A percentile compares a stretch with the other conserved stretches of the same genome.
These are phyloP conservation scores for Tanypteryx hageni DNA, from an alignment of 2,888 invertebrate species.

Conservation along the genomic window DNA sequence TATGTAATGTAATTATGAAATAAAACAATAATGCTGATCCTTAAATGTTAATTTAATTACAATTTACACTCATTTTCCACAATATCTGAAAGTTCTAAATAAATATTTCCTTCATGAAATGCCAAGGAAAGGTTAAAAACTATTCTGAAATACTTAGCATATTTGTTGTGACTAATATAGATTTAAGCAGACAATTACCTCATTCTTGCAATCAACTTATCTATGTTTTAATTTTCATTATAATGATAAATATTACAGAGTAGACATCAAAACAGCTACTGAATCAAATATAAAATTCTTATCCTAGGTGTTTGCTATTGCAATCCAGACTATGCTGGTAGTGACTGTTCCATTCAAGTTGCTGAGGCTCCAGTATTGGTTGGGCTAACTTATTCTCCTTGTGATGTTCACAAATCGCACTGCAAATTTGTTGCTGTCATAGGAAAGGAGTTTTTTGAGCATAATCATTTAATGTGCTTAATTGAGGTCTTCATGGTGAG, in stretches of 20 bases:
- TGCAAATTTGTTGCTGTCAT: conserved; percentile 70
- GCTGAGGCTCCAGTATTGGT: conserved; percentile 51
- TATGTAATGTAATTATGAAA: too few relatives aligned
- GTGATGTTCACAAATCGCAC: conserved; percentile 70
- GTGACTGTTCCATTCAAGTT: conserved; percentile 66
- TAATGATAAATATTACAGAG: too few relatives aligned
- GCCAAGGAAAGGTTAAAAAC: too few relatives aligned
- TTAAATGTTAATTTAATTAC: too few relatives aligned
- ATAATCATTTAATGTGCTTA: conserved; percentile 69
- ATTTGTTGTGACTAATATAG: not conserved
- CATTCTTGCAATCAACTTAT: not conserved
- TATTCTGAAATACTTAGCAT: too few relatives aligned
- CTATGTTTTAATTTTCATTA: too few relatives aligned
- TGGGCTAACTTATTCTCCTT: conserved; percentile 66
- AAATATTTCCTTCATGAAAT: too few relatives aligned
- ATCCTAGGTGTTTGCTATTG: conserved; percentile 66
- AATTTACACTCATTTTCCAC: too few relatives aligned
- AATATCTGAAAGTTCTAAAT: too few relatives aligned
- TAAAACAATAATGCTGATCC: too few relatives aligned
- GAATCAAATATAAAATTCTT: not conserved
- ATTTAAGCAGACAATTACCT: not conserved
- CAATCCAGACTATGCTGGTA: conserved; percentile 65
- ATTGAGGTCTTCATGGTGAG: conserved; percentile 70
- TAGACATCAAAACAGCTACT: too few relatives aligned
- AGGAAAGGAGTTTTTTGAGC: conserved; percentile 70